A percentile compares a stretch with the other conserved stretches of the same genome.
phyloP scores from a whole-genome alignment of 2,797 vertebrate genomes.

The Lithobates sylvaticus region DNA sequence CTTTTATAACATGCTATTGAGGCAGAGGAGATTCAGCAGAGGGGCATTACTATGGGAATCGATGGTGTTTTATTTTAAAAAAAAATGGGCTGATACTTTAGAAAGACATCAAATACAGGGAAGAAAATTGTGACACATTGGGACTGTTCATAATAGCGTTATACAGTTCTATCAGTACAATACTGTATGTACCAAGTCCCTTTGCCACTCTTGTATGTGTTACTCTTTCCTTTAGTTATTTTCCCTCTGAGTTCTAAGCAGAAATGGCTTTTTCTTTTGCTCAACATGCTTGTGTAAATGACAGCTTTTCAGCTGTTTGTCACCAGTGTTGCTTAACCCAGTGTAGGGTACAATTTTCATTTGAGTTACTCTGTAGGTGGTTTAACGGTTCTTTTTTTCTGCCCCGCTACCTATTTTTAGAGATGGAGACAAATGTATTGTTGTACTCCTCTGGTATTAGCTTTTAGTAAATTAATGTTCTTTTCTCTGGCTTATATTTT shows the following conservation, averaged over 20 bases:
- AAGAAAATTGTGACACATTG: not conserved
- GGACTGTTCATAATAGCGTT: not conserved
- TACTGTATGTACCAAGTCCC: not conserved
- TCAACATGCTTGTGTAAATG: slow-evolving; percentile 25
- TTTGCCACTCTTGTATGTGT: slow-evolving; percentile 2
- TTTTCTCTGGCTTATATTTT: not conserved
- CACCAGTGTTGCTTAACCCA: slow-evolving; percentile 3
- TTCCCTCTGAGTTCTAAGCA: not conserved
- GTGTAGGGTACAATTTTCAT: slow-evolving; percentile 24
- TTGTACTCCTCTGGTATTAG: not conserved
- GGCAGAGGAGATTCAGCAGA: no score
- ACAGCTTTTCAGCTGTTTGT: slow-evolving; percentile 18
- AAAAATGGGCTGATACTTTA: not conserved
- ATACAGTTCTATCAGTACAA: not conserved
- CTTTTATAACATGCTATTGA: no score
- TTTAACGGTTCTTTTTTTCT: slow-evolving; percentile 18
- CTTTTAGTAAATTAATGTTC: not conserved
- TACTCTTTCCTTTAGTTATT: slow-evolving; percentile 13
- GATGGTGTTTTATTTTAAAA: not conserved
- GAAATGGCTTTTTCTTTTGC: not conserved
- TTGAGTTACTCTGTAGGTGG: not conserved
- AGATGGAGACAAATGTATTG: not conserved
- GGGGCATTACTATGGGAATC: not conserved
- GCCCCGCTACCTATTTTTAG: slow-evolving; percentile 6
- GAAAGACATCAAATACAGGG: not conserved